A percentile compares a stretch with the other conserved stretches of the same genome.
Evolutionary conservation across 2,797 vertebrate genomes (phyloP).

Genomic region (Pyrrhura leucotis): DNA sequence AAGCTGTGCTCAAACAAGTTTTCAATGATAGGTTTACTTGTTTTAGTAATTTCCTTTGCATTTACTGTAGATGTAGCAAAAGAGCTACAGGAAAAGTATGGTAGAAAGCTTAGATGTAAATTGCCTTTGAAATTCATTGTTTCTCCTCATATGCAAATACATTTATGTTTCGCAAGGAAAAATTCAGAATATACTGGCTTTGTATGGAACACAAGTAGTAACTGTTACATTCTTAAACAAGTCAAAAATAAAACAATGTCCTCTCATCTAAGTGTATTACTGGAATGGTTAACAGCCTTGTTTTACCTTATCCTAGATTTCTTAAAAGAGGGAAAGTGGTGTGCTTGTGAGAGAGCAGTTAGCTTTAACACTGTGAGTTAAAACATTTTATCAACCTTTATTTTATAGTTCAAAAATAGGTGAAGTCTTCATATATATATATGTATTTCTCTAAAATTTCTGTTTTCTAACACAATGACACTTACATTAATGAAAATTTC

Average conservation of each 20-base stretch:
- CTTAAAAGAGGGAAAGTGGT: not conserved
- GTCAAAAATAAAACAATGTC: not conserved
- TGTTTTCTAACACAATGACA: not conserved
- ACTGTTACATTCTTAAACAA: not conserved
- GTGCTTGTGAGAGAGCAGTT: not conserved
- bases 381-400: not conserved
- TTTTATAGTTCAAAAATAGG: not conserved
- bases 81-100: not conserved
- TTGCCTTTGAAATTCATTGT: not conserved
- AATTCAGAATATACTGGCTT: not conserved
- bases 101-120: not conserved
- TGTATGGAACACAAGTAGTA: not conserved
- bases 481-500: not conserved
- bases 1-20: not conserved
- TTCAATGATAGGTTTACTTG: not conserved
- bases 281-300: not conserved
- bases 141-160: accelerated
- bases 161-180: not conserved
- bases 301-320: not conserved
- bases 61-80: not conserved
- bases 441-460: not conserved
- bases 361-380: not conserved
- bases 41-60: not conserved
- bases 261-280: not conserved
- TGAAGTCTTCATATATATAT: not conserved